Percentiles rank a stretch among this genome's conserved stretches.
These are phyloP conservation scores for Rhamnusium bicolor DNA, from an alignment of 2,888 invertebrate species.

Conservation along the genomic window DNA sequence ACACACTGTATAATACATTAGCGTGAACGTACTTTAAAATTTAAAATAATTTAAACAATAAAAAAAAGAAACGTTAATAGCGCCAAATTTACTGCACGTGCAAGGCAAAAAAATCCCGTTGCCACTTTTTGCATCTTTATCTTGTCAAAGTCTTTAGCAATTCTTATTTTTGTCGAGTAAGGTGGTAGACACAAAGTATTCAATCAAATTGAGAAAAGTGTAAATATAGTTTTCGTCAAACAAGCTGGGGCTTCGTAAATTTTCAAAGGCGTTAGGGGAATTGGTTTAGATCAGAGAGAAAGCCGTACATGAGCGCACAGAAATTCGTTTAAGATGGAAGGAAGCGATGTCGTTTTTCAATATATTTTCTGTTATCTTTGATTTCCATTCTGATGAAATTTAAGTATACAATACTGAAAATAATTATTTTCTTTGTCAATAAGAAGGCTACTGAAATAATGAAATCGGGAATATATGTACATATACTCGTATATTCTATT, in stretches of 20 bases:
- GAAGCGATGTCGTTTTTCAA: not conserved
- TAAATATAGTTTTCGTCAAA: constrained; percentile 51
- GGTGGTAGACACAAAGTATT: constrained; percentile 37
- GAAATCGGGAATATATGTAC: no score
- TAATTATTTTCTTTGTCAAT: no score
- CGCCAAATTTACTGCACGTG: no score
- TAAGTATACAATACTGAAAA: not conserved
- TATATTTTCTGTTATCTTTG: not conserved
- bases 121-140: not conserved
- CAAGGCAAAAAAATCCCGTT: not conserved
- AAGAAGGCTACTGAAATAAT: no score
- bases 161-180: constrained; percentile 35
- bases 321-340: not conserved
- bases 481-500: no score
- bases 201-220: constrained; percentile 45
- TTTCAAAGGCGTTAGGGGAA: constrained; percentile 43
- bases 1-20: no score
- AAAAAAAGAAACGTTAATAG: no score
- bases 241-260: constrained; percentile 41
- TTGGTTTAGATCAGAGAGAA: constrained; percentile 25
- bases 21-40: no score
- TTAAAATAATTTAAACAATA: no score
- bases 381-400: not conserved
- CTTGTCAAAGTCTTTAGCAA: constrained; percentile 30
- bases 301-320: not conserved